These are phyloP conservation scores for Listronotus oregonensis DNA, from an alignment of 1,140 invertebrate genomes.

Conservation along the genomic window DNA sequence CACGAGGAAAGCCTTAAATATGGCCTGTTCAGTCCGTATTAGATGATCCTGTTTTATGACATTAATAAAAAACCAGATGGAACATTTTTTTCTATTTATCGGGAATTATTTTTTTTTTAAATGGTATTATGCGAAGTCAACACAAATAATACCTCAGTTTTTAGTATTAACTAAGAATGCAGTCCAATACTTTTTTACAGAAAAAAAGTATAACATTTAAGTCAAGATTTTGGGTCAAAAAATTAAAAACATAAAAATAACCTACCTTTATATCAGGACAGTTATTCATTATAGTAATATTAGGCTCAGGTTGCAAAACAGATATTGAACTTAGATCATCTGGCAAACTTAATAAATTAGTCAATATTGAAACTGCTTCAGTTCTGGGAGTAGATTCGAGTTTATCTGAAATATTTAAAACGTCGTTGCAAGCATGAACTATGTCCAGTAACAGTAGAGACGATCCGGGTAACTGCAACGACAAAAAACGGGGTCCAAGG, in stretches of 20 bases:
- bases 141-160: too few species aligned
- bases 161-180: too few species aligned
- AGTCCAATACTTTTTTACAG: too few species aligned
- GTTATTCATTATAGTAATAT: conserved; percentile 69
- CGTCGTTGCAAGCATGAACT: conserved; percentile 85
- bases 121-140: too few species aligned
- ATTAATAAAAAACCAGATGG: too few species aligned
- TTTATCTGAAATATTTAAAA: conserved; percentile 81
- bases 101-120: too few species aligned
- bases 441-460: conserved; percentile 88
- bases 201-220: too few species aligned
- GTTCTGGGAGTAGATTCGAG: conserved; percentile 80
- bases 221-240: too few species aligned
- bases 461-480: conserved; percentile 84
- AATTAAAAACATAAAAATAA: not conserved
- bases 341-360: conserved; percentile 82
- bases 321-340: conserved; percentile 76
- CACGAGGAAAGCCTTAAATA: too few species aligned
- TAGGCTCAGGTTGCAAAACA: conserved; percentile 78
- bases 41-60: too few species aligned
- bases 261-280: conserved; percentile 81
- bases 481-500: conserved; percentile 80
- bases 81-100: too few species aligned
- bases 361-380: conserved; percentile 91
- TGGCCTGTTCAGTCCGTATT: too few species aligned